Conservation (phyloP, 2,888 invertebrate species). For the Campoletis raptor region DNA sequence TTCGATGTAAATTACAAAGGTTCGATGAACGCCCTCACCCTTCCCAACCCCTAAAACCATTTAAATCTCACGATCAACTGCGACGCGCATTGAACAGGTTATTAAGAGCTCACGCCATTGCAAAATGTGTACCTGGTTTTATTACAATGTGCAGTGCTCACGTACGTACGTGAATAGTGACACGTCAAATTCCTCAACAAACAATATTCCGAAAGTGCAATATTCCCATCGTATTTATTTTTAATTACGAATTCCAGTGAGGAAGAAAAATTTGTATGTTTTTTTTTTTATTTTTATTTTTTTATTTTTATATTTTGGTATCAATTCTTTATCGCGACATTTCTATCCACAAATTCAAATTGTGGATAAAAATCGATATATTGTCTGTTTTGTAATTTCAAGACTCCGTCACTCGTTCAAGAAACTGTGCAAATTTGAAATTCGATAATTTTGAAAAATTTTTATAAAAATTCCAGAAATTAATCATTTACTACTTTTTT, state of each 20-base stretch:
- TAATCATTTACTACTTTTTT: no score
- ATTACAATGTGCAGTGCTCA: background rate
- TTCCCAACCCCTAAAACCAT: constrained; percentile 7
- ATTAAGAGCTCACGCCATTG: constrained; percentile 16
- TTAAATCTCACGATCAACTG: constrained; percentile 47
- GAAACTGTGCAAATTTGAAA: no score
- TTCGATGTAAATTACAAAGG: constrained; percentile 61
- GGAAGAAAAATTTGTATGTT: background rate
- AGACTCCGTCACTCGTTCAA: no score
- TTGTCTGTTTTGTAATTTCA: no score
- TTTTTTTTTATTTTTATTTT: background rate
- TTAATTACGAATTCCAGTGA: background rate
- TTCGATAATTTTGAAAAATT: no score
- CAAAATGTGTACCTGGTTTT: background rate
- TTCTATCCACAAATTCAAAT: no score
- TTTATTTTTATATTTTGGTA: background rate
- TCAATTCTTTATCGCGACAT: no score
- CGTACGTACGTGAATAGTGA: background rate
- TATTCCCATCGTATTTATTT: background rate
- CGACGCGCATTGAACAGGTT: constrained; percentile 52
- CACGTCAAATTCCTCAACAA: background rate
- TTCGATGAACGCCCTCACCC: constrained; percentile 6
- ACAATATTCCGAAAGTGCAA: background rate
- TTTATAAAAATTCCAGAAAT: no score
- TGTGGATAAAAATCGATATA: no score